These are phyloP conservation scores for Drosophila quinaria DNA, from an alignment of 2,888 invertebrate species.

Conservation along the genomic window DNA sequence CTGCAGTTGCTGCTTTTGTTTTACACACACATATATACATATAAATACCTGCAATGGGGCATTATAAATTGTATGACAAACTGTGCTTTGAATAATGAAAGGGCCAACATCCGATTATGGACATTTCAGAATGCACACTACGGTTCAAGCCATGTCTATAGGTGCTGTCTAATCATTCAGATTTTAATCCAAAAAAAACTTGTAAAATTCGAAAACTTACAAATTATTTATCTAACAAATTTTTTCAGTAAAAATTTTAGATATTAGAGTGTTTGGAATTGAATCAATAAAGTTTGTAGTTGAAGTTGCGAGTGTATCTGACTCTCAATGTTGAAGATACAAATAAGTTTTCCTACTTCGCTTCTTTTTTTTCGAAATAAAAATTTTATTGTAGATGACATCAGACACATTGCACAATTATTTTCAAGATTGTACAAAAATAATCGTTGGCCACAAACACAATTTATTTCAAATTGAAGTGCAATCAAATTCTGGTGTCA, in stretches of 20 bases:
- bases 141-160: background rate
- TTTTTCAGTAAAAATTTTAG: too few relatives aligned
- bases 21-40: background rate
- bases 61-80: background rate
- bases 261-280: background rate
- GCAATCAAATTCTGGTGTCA: slow-evolving; percentile 48
- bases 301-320: slow-evolving; percentile 13
- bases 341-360: slow-evolving; percentile 5
- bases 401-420: slow-evolving; percentile 54
- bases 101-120: background rate
- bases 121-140: background rate
- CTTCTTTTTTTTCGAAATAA: too few relatives aligned
- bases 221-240: too few relatives aligned
- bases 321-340: slow-evolving; percentile 4
- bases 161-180: background rate
- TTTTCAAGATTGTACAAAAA: slow-evolving; percentile 32
- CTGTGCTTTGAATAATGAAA: slow-evolving; percentile 2
- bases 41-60: background rate
- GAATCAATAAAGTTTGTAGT: background rate
- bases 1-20: slow-evolving; percentile 25
- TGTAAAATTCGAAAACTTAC: background rate
- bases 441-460: slow-evolving; percentile 21
- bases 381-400: slow-evolving; percentile 47
- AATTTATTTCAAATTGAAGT: slow-evolving; percentile 52
- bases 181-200: background rate